Base-by-base conservation (phyloP, 1,140 invertebrate genomes). In the Stenopsyche tienmushanensis region DNA sequence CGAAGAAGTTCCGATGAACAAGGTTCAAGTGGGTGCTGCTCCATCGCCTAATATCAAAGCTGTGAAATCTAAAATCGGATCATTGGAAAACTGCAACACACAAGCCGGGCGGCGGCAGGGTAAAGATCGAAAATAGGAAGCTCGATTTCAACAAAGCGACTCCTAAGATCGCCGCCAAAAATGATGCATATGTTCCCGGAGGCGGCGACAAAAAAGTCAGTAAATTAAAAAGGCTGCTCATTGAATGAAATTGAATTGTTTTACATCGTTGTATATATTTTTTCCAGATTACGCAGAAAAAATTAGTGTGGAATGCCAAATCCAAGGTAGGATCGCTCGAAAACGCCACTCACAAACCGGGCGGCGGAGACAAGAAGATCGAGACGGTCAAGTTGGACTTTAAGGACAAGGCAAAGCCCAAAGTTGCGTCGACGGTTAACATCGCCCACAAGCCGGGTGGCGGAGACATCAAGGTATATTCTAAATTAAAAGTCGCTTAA, bases 41-140 rank as follows among this genome's bases (percentile, higher is more conserved):
- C 91, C 93, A 42, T 94, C 93, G 20, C 94, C 94, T 20, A 96
- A 96, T 76, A 77, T 97, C 42, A 94, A 94, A 80, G 86, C 90
- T 52, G 92, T 95, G 1, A 88, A 88, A 77, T 96, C 94, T 13
- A 97, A 97, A 83, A 93, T 98, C 68, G 96, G 96, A 3, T 97
- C 95, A 1, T 78, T 97, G 73, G 88, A 94, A n/a, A 97, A 97
- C n/a, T 76, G 84, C 93, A 0, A 88, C 85, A 47, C 92, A 98
- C 77, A 96, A 92, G 74, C 93, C 94, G 1, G 91, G 93, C 17
- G 95, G 94, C 41, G 94, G 94, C 24, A 89, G 94, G 71, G 85
- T 96, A 10, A 95, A 94, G 82, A 94, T 96, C 65, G 91, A 94
- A 77, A 87, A 87, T 59, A 88, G 90, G 72, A 95, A 95, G 78